Evolutionary conservation across 2,797 vertebrate genomes (phyloP).

Genomic region (Aphelocoma californica): DNA sequence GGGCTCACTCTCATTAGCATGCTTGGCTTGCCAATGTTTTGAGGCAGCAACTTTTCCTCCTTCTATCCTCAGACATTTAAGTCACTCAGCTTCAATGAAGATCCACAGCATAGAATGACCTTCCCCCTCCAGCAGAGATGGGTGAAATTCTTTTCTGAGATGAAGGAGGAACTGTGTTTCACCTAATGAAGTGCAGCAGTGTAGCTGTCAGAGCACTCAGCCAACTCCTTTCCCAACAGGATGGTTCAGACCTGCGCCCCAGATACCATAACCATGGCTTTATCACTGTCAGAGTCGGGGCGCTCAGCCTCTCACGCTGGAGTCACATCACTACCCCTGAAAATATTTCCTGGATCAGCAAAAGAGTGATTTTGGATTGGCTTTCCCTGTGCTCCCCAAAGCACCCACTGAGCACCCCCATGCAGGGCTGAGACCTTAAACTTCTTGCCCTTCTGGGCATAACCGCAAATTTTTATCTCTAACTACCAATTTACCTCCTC

Average conservation of each 20-base stretch:
- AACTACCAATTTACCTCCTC: background rate
- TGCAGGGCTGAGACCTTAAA: background rate
- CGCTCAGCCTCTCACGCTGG: background rate
- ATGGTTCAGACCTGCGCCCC: background rate
- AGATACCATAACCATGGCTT: background rate
- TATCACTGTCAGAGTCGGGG: accelerated
- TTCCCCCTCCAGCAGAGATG: accelerated
- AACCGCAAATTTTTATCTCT: background rate
- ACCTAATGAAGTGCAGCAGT: background rate
- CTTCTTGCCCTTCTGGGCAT: background rate
- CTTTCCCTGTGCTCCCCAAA: background rate
- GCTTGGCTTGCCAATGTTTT: background rate
- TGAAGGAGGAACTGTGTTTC: background rate
- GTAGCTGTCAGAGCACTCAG: background rate
- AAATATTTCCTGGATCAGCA: background rate
- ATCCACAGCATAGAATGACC: background rate
- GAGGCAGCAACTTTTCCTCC: background rate
- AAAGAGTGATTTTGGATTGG: background rate
- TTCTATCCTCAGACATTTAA: background rate
- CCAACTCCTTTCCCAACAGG: background rate
- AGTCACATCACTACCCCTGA: background rate
- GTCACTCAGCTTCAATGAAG: background rate
- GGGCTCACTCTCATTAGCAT: background rate
- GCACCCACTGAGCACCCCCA: background rate
- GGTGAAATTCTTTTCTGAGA: background rate